Conservation (phyloP, 2,888 invertebrate species). For the Leptopterna dolabrata region DNA sequence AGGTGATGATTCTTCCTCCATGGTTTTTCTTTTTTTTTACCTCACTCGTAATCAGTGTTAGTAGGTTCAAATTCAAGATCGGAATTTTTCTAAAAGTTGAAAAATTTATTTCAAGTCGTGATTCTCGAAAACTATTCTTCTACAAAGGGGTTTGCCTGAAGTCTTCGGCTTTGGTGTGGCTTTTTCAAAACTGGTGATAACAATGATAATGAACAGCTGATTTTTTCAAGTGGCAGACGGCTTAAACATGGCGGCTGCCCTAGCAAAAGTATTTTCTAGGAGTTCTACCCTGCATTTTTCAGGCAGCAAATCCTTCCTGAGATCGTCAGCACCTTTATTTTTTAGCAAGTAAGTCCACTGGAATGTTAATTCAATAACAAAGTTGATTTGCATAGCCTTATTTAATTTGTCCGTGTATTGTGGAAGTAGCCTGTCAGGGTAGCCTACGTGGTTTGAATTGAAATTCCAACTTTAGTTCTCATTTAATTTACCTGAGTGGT, state of each 20-base stretch:
- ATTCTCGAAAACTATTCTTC: too few species aligned
- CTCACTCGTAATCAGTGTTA: not conserved
- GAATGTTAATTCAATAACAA: not conserved
- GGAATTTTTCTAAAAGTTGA: too few species aligned
- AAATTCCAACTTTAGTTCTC: not conserved
- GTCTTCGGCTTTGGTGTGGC: too few species aligned
- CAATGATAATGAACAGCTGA: slow-evolving; percentile 17
- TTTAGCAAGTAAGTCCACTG: slow-evolving; percentile 5
- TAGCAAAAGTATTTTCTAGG: slow-evolving; percentile 21
- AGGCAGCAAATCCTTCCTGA: not conserved
- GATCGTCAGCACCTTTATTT: slow-evolving; percentile 21
- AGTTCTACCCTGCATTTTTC: not conserved
- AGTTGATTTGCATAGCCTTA: too few species aligned
- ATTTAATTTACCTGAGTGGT: too few species aligned
- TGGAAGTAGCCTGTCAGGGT: not conserved
- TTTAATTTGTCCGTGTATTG: not conserved
- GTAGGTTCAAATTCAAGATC: too few species aligned
- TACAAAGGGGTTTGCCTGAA: too few species aligned
- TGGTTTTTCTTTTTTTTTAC: not conserved
- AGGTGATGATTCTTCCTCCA: not conserved
- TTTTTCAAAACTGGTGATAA: not conserved
- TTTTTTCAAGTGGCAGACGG: not conserved
- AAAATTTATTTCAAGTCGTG: too few species aligned
- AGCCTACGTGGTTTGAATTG: not conserved
- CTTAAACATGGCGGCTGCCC: slow-evolving; percentile 32